phyloP scores from a whole-genome alignment of 2,113 vertebrate species.

The Eolophus roseicapilla region DNA sequence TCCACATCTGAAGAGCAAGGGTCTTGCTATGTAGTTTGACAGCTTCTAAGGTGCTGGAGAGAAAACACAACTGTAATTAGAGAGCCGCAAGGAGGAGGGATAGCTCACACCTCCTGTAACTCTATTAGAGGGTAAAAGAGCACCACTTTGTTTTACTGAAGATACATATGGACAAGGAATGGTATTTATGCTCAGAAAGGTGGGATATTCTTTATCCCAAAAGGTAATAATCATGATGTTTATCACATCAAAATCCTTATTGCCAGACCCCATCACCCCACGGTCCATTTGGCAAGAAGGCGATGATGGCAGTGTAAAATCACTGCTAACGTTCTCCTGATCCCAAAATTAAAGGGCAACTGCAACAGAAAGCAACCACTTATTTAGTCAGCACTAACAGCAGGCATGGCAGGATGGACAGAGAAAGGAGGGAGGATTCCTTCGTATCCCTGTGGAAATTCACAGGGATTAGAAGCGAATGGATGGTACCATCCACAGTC shows the following conservation, averaged over 20 bases:
- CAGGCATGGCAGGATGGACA: not conserved
- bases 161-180: not conserved
- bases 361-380: not conserved
- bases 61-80: not conserved
- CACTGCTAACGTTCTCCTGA: not conserved
- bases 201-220: not conserved
- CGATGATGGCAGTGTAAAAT: fast-evolving
- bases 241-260: not conserved
- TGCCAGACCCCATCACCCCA: not conserved
- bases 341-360: not conserved
- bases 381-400: no score
- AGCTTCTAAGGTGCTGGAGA: not conserved
- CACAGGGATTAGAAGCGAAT: not conserved
- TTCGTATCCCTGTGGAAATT: not conserved
- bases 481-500: not conserved
- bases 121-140: not conserved
- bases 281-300: not conserved
- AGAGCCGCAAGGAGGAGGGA: not conserved
- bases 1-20: not conserved
- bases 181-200: not conserved
- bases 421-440: not conserved
- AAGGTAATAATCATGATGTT: not conserved
- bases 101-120: not conserved
- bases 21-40: not conserved
- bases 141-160: not conserved